phyloP scores from a whole-genome alignment of 2,888 invertebrate species.

The Liopterus haemorrhoidalis region DNA sequence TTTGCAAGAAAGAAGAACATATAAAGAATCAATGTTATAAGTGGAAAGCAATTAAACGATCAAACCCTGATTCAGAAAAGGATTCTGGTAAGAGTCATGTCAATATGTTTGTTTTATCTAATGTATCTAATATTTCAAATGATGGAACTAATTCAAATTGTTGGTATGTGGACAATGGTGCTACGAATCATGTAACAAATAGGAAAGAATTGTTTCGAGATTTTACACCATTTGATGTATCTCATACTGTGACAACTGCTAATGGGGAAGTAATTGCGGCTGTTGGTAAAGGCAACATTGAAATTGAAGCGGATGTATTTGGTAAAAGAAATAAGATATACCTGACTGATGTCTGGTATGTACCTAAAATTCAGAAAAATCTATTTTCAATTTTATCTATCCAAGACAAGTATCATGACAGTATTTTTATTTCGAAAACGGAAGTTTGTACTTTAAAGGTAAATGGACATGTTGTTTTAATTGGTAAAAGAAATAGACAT shows the following conservation, averaged over 20 bases:
- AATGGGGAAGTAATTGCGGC: constrained; percentile 13
- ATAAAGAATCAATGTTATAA: constrained; percentile 16
- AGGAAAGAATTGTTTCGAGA: constrained; percentile 6
- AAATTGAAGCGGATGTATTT: constrained; percentile 3
- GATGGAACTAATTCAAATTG: constrained; percentile 8
- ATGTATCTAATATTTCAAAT: no score
- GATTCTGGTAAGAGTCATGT: no score
- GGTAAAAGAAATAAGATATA: constrained; percentile 2
- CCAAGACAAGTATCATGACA: constrained; percentile 12
- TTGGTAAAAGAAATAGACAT: constrained; percentile 4
- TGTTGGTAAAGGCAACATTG: constrained; percentile 6
- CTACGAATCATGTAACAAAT: constrained; percentile 13
- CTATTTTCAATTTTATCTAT: constrained; percentile 16
- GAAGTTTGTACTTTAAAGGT: constrained; percentile 7
- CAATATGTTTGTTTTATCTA: no score
- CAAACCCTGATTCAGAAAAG: no score
- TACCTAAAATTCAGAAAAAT: constrained; percentile 11
- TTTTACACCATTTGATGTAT: constrained; percentile 9
- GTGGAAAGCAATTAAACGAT: constrained; percentile 22
- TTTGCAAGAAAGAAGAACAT: constrained; percentile 18
- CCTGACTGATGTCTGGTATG: constrained; percentile 15
- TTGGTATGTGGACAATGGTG: constrained; percentile 22
- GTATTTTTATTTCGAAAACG: constrained; percentile 15
- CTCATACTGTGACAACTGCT: constrained; percentile 12
- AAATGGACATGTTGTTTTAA: neutral